Conservation (phyloP, 2,888 invertebrate genomes). For the Aleiodes leptofemur region DNA sequence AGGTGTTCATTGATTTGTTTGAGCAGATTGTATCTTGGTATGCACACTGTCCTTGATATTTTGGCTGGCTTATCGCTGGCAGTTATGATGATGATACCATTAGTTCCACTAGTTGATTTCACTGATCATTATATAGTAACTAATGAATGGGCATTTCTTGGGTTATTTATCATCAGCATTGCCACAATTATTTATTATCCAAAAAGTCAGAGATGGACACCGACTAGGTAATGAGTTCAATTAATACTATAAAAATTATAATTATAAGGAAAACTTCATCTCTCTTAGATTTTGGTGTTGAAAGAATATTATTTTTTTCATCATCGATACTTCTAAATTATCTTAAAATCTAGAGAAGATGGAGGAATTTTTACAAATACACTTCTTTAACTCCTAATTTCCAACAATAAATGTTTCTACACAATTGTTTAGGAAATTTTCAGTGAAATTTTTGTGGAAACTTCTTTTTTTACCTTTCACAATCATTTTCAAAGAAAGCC, state of each 20-base stretch:
- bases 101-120: constrained; percentile 85
- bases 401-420: too few relatives aligned
- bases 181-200: constrained; percentile 87
- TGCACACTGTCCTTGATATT: constrained; percentile 94
- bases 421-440: too few relatives aligned
- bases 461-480: too few relatives aligned
- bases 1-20: constrained; percentile 87
- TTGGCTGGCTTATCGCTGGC: constrained; percentile 86
- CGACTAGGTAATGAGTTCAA: constrained; percentile 81
- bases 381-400: background rate
- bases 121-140: constrained; percentile 85
- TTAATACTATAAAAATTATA: background rate
- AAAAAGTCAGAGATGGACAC: constrained; percentile 90
- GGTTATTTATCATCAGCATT: constrained; percentile 81
- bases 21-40: constrained; percentile 93
- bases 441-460: too few relatives aligned
- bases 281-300: too few relatives aligned
- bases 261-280: too few relatives aligned
- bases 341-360: constrained; percentile 3
- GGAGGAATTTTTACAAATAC: background rate
- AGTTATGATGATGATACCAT: constrained; percentile 81
- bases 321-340: background rate
- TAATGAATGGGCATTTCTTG: constrained; percentile 80
- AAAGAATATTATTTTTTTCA: too few relatives aligned
- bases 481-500: too few relatives aligned